Evolutionary conservation across 2,113 vertebrate species (phyloP).

Genomic region (Typhlomys cinereus): DNA sequence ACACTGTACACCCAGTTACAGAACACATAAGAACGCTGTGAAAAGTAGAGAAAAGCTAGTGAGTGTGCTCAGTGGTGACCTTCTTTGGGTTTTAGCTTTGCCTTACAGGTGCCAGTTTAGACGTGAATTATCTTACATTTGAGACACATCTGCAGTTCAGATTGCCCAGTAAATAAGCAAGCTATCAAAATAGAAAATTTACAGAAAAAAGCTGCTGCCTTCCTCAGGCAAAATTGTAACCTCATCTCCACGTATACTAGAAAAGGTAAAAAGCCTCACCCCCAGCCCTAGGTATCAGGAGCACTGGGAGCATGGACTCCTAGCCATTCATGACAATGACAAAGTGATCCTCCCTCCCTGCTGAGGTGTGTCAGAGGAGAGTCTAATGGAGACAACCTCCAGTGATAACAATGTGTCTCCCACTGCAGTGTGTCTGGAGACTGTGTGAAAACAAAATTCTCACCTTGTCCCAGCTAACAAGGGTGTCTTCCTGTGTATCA

Average conservation of each 20-base stretch:
- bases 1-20: neutral
- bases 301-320: neutral
- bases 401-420: neutral
- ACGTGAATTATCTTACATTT: neutral
- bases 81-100: neutral
- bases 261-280: neutral
- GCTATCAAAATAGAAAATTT: neutral
- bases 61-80: neutral
- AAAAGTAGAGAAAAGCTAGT: neutral
- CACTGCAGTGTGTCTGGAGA: neutral
- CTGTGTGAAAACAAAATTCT: neutral
- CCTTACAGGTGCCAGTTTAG: neutral
- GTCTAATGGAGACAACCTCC: accelerated
- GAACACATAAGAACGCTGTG: neutral
- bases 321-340: neutral
- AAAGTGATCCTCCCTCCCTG: neutral
- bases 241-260: neutral
- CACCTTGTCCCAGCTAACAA: neutral
- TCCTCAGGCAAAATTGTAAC: neutral
- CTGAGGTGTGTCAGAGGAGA: too few species aligned
- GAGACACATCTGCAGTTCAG: neutral
- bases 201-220: neutral
- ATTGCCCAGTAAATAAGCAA: neutral
- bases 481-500: neutral
- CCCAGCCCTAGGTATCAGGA: neutral